phyloP scores from a whole-genome alignment of 1,140 invertebrate species.

The Megalonaias nervosa region DNA sequence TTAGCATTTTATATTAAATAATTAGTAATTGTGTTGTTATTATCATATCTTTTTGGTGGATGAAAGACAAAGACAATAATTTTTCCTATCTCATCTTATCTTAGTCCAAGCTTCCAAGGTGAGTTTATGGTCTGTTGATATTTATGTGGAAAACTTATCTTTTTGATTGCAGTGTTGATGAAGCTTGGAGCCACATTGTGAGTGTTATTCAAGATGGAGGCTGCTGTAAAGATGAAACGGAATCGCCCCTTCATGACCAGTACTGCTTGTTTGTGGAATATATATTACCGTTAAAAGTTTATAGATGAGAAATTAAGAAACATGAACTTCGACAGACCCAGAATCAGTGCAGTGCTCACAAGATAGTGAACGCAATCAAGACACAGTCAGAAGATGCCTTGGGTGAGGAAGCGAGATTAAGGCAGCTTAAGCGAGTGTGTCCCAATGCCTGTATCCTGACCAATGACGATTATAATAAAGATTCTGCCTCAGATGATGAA shows the following conservation, averaged over 20 bases:
- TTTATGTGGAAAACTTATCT: no score
- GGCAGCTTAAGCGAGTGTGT: constrained; percentile 3
- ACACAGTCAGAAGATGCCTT: not conserved
- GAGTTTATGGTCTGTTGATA: no score
- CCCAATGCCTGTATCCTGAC: constrained; percentile 12
- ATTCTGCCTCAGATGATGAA: constrained; percentile 18
- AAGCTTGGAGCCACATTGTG: constrained; percentile 28
- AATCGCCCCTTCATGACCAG: constrained; percentile 1
- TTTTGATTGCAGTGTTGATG: constrained; percentile 21
- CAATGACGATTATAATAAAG: constrained; percentile 4
- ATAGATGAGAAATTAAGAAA: not conserved
- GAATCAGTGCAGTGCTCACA: not conserved
- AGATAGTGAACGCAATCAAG: not conserved
- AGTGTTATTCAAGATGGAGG: constrained; percentile 15
- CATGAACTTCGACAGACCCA: not conserved
- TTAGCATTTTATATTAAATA: no score
- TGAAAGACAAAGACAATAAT: no score
- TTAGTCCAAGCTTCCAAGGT: no score
- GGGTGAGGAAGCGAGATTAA: not conserved
- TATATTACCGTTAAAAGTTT: not conserved
- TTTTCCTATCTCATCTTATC: no score
- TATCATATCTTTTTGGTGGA: no score
- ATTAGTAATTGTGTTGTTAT: no score
- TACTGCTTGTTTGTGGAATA: constrained; percentile 19
- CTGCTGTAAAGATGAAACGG: not conserved